A percentile compares a stretch with the other conserved stretches of the same genome.
phyloP scores from a whole-genome alignment of 30 jellyfish, hydroid and myxozoan species.

The Aurelia sp. region DNA sequence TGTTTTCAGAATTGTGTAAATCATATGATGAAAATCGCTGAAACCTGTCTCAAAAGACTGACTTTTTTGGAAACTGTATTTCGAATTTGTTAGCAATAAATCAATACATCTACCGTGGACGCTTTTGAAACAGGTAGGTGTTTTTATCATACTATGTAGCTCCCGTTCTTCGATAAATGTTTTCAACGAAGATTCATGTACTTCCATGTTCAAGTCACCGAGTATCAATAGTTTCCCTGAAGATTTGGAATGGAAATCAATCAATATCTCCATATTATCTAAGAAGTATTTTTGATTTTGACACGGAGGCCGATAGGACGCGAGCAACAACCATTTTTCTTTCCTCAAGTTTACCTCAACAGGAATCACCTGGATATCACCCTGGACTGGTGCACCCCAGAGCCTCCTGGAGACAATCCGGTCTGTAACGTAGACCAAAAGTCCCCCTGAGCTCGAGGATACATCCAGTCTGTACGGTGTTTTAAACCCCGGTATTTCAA shows the following conservation, averaged over 20 bases:
- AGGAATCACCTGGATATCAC: conserved; percentile 19
- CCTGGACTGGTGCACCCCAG: conserved; percentile 1
- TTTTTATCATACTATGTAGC: neutral
- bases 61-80: neutral
- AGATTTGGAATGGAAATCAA: conserved; percentile 5
- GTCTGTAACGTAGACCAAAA: conserved; percentile 31
- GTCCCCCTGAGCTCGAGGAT: no score
- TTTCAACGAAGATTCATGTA: neutral
- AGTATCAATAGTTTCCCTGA: conserved; percentile 21
- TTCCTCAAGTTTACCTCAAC: conserved; percentile 8
- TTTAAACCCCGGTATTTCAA: conserved; percentile 3
- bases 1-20: no score
- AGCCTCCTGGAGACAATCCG: conserved; percentile 19
- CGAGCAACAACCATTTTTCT: conserved; percentile 16
- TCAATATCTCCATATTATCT: conserved; percentile 10
- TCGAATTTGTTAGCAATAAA: neutral
- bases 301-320: conserved; percentile 25
- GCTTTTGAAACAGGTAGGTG: conserved; percentile 3
- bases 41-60: no score
- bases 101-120: neutral
- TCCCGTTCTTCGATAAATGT: conserved; percentile 1
- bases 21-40: no score
- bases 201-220: conserved; percentile 35
- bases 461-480: no score
- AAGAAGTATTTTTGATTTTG: conserved; percentile 9